Evolutionary conservation across 1,140 invertebrate genomes (phyloP), one percentile per base, ranked within the genome.

Genomic region (Tetraneura akinire): DNA sequence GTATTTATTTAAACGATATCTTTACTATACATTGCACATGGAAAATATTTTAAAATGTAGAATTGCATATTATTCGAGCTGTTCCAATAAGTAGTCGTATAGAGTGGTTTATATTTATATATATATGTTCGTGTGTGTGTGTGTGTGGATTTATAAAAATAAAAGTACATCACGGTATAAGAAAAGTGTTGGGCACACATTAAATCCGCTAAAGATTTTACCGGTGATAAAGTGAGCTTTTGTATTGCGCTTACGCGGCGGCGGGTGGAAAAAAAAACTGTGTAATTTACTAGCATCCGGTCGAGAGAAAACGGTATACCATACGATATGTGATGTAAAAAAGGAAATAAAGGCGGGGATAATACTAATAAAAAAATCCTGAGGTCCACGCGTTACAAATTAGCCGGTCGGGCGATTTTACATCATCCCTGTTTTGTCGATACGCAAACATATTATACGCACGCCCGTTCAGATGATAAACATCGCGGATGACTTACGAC

Each of bases 281-380:
- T 76, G 73, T 76, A 76, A 76, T 76, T 76, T 76, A 76, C 53
- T 18, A 76, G n/a, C 49, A 37, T 76, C 73, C 73, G 73, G 73
- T 57, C 53, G 32, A 42, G 32, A 42, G 73, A 76, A 76, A 76
- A 76, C 57, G 51, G n/a, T 76, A 60, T 53, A 76, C 73, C 6
- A 57, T 76, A n/a, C 57, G n/a, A 57, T 55, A 11, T 57, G 32
- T 57, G n/a, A n/a, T 76, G 42, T 47, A 47, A 37, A 57, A 23
- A 8, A 18, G 8, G 18, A 6, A 21, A 51, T 66, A 29, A 29
- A 32, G 11, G 53, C 16, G 21, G 10, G 11, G 14, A 57, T 37
- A 60, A 45, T 55, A 57, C 32, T n/a, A 70, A 51, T 16, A 71
- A 53, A 29, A 53, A 53, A 70, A 45, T 14, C 26, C 18, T n/a